phyloP scores from a whole-genome alignment of 2,113 vertebrate species.

The Clarias macrocephalus region DNA sequence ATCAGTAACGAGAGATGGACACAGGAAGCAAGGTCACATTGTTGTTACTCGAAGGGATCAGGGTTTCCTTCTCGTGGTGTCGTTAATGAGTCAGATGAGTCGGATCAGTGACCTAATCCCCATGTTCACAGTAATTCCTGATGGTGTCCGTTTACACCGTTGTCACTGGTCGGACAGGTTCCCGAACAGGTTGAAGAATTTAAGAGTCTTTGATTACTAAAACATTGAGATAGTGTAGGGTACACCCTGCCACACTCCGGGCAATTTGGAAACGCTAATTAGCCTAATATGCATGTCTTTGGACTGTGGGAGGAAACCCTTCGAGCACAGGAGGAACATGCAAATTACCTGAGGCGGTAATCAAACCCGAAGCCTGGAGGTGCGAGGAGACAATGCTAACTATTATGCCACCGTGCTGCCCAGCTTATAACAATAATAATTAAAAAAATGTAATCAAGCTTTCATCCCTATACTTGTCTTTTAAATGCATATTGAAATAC shows the following conservation, averaged over 20 bases:
- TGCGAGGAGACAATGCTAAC: too few species aligned
- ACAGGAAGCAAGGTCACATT: slow-evolving; percentile 43
- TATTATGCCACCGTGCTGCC: too few species aligned
- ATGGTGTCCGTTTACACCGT: slow-evolving; percentile 10
- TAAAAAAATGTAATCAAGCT: too few species aligned
- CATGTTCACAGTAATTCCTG: slow-evolving; percentile 39
- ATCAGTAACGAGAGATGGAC: slow-evolving; percentile 41
- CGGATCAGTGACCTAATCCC: slow-evolving; percentile 44
- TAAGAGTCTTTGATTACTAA: not conserved
- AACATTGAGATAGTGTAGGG: not conserved
- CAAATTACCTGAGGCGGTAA: too few species aligned
- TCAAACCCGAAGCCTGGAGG: too few species aligned
- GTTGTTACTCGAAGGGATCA: slow-evolving; percentile 33
- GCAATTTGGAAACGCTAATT: too few species aligned
- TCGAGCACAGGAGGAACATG: too few species aligned
- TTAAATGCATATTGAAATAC: not conserved
- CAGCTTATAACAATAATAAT: too few species aligned
- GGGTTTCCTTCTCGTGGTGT: slow-evolving; percentile 34
- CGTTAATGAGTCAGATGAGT: slow-evolving; percentile 26
- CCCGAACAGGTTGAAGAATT: not conserved
- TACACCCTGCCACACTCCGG: too few species aligned
- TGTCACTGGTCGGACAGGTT: not conserved
- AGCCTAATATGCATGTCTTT: too few species aligned
- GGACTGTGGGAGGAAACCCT: too few species aligned
- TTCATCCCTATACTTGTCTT: too few species aligned